Evolutionary conservation across 2,113 vertebrate species (phyloP), one percentile per base, ranked within the genome.

Genomic region (Anolis carolinensis): DNA sequence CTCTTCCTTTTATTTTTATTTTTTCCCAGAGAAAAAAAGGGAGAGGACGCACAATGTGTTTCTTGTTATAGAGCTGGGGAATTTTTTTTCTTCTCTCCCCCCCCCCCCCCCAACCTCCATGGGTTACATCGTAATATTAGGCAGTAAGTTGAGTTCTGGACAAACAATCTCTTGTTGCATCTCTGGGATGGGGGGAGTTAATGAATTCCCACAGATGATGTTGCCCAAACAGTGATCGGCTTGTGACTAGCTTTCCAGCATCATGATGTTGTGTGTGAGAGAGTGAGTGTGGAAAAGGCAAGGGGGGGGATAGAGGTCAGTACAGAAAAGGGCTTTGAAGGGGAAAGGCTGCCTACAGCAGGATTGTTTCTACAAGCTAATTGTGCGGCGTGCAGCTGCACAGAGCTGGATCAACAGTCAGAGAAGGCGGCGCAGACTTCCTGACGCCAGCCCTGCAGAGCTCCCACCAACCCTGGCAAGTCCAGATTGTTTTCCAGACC

Each of bases 361-460:
- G 94, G 94, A 95, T 96, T 96, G 95, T 95, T 96, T 96, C 95
- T 95, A 93, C 94, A 94, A 96, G 96, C 95, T 96, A 96, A 95
- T 95, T 95, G 95, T 95, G 91, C 95, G 91, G 95, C 95, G 95
- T 91, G 96, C 96, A 97, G 97, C 96, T 97, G 96, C 95, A 96
- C 91, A 90, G 94, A 95, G 95, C 96, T 95, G 94, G 93, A 95
- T 95, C 95, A 96, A 95, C 95, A 95, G 95, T 95, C 92, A 94
- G 90, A 94, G 94, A 91, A 94, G 96, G 97, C 92, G 95, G 96
- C 87, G 91, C 97, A 98, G 97, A 98, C 97, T 95, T 93, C 68
- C 95, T 91, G 97, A 97, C 98, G 97, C 97, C 97, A 97, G 95
- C 96, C 95, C 96, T 93, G 95, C 93, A 93, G 96, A 95, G 96